A percentile compares a stretch with the other conserved stretches of the same genome.
Conservation (phyloP, 2,888 invertebrate genomes). For the Lycia hirtaria region DNA sequence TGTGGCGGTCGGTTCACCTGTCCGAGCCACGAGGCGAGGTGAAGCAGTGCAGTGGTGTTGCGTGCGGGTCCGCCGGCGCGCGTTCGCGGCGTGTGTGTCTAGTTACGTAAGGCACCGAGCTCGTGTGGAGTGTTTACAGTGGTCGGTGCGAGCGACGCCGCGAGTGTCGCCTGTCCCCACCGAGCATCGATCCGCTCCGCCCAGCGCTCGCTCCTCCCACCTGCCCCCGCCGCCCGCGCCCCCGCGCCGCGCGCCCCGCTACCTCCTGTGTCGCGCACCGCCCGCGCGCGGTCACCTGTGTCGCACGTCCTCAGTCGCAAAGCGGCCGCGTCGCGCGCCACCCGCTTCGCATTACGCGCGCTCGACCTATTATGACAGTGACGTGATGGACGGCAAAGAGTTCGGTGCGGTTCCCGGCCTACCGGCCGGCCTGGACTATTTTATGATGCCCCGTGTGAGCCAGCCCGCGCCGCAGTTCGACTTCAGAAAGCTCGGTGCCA, state of each 20-base stretch:
- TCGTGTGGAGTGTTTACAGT: slow-evolving; percentile 71
- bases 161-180: slow-evolving; percentile 82
- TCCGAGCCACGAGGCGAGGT: slow-evolving; percentile 11
- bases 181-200: slow-evolving; percentile 84
- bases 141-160: slow-evolving; percentile 68
- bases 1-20: slow-evolving; percentile 14
- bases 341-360: slow-evolving; percentile 74
- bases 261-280: slow-evolving; percentile 77
- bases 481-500: slow-evolving; percentile 90
- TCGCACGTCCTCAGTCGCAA: slow-evolving; percentile 85
- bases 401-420: slow-evolving; percentile 80
- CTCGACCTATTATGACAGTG: slow-evolving; percentile 72
- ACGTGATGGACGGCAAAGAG: slow-evolving; percentile 83
- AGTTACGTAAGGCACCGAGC: slow-evolving; percentile 69
- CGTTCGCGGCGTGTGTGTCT: slow-evolving; percentile 47
- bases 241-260: slow-evolving; percentile 66
- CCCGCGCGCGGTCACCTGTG: slow-evolving; percentile 85
- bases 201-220: slow-evolving; percentile 82
- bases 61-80: slow-evolving; percentile 40
- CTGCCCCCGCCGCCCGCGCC: slow-evolving; percentile 65
- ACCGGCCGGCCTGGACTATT: slow-evolving; percentile 81
- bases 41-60: slow-evolving; percentile 34
- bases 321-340: slow-evolving; percentile 86
- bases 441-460: slow-evolving; percentile 87
- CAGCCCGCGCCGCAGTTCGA: slow-evolving; percentile 96